Percentiles rank a stretch among this genome's conserved stretches.
These are phyloP conservation scores for Tenthredo livida DNA, from an alignment of 2,888 invertebrate species.

Conservation along the genomic window DNA sequence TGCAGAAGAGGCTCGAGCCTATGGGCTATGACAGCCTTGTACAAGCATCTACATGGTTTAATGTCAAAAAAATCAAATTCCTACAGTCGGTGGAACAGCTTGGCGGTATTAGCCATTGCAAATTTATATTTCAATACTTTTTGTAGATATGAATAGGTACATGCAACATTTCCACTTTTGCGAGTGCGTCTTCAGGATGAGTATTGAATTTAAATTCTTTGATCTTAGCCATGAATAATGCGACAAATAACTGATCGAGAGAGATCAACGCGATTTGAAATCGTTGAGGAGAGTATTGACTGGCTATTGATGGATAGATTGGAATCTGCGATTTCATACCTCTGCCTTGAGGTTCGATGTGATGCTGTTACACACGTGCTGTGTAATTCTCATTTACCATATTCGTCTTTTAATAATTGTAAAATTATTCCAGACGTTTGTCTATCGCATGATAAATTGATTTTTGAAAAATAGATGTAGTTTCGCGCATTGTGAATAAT, in stretches of 20 bases:
- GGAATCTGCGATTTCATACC: not conserved
- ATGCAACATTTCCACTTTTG: not conserved
- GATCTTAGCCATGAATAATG: not conserved
- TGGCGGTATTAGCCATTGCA: not conserved
- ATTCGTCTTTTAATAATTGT: not conserved
- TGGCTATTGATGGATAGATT: too few relatives aligned
- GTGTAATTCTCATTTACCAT: not conserved
- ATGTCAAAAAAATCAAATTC: not conserved
- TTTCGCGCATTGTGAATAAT: not conserved
- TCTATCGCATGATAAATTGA: not conserved
- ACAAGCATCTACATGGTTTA: not conserved
- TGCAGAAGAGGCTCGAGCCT: constrained; percentile 47
- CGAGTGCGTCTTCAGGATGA: not conserved
- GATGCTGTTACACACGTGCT: not conserved
- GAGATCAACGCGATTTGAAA: not conserved
- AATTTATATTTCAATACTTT: not conserved
- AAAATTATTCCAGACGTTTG: not conserved
- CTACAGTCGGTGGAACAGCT: not conserved
- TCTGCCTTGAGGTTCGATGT: not conserved
- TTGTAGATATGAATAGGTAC: not conserved
- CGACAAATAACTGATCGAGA: not conserved
- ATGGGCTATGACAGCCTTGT: constrained; percentile 54
- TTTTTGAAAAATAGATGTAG: not conserved
- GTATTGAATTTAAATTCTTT: not conserved
- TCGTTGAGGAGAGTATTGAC: not conserved